Percentiles rank a stretch among this genome's conserved stretches.
Evolutionary conservation across 2,888 invertebrate species (phyloP).

Genomic region (Volucella inanis): DNA sequence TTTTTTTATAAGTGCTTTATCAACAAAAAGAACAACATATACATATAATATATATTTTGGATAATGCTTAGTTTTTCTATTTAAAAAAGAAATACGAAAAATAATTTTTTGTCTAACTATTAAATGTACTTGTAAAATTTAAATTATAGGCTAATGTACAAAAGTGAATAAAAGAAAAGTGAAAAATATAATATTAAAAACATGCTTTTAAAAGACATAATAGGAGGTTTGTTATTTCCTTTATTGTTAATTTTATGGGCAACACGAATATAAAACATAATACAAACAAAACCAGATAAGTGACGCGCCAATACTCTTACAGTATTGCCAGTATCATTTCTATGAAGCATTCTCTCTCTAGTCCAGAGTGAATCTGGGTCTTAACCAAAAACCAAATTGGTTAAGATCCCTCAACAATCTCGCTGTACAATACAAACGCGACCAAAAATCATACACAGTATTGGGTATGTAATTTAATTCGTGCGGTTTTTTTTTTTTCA

Average conservation of each 20-base stretch:
- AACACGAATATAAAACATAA: too few relatives aligned
- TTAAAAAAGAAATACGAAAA: slow-evolving; percentile 28
- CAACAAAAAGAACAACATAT: slow-evolving; percentile 28
- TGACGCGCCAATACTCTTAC: too few relatives aligned
- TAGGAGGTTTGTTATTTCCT: background rate
- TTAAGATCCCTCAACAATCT: too few relatives aligned
- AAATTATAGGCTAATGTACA: slow-evolving; percentile 73
- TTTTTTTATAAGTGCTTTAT: slow-evolving; percentile 43
- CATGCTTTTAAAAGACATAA: slow-evolving; percentile 36
- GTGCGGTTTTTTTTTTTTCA: too few relatives aligned
- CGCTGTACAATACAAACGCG: too few relatives aligned
- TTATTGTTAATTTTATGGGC: background rate
- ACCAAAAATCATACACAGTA: too few relatives aligned
- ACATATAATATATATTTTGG: slow-evolving; percentile 22
- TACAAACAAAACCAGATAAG: too few relatives aligned
- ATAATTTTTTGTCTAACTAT: slow-evolving; percentile 55
- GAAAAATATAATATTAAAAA: slow-evolving; percentile 38
- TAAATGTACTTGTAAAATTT: slow-evolving; percentile 68
- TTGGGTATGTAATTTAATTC: too few relatives aligned
- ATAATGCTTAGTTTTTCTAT: slow-evolving; percentile 33
- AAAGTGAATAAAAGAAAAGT: slow-evolving; percentile 60
- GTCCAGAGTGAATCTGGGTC: too few relatives aligned
- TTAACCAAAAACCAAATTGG: too few relatives aligned
- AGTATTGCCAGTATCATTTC: too few relatives aligned
- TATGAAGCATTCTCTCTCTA: too few relatives aligned